These are phyloP conservation scores for Pocillopora grandis DNA, from an alignment of 92 coral and sea anemone genomes.

Conservation along the genomic window DNA sequence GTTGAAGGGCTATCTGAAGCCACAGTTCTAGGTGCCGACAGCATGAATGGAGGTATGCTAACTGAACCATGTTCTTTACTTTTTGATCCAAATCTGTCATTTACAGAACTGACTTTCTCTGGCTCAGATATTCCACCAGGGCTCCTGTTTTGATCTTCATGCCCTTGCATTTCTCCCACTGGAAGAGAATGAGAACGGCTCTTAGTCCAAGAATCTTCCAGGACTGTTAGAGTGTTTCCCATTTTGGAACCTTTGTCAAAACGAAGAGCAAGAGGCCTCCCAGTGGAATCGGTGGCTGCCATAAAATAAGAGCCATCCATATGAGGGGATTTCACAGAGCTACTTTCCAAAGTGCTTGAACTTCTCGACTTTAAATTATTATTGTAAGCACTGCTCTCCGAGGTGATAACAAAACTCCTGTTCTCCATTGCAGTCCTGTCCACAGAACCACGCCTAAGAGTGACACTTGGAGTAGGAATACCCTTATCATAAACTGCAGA, in stretches of 20 bases:
- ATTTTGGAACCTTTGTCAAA: constrained; percentile 73
- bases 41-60: constrained; percentile 59
- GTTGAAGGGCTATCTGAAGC: constrained; percentile 77
- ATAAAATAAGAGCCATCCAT: constrained; percentile 79
- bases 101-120: constrained; percentile 31
- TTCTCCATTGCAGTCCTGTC: constrained; percentile 79
- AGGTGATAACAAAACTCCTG: constrained; percentile 76
- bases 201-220: constrained; percentile 61
- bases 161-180: constrained; percentile 59
- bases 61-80: constrained; percentile 40
- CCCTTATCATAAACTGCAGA: not conserved
- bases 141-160: constrained; percentile 38
- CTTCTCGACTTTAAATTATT: constrained; percentile 38
- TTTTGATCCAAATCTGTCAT: constrained; percentile 45
- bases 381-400: constrained; percentile 64
- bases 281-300: constrained; percentile 87
- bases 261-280: constrained; percentile 82
- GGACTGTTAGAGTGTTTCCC: constrained; percentile 68
- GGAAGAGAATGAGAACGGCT: constrained; percentile 74
- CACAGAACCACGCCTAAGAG: constrained; percentile 67
- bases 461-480: constrained; percentile 39
- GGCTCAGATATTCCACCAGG: constrained; percentile 34
- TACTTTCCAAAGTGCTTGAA: constrained; percentile 32
- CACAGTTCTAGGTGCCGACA: constrained; percentile 77
- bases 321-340: constrained; percentile 19